phyloP scores from a whole-genome alignment of 2,113 vertebrate genomes.

The Bambusicola thoracicus region DNA sequence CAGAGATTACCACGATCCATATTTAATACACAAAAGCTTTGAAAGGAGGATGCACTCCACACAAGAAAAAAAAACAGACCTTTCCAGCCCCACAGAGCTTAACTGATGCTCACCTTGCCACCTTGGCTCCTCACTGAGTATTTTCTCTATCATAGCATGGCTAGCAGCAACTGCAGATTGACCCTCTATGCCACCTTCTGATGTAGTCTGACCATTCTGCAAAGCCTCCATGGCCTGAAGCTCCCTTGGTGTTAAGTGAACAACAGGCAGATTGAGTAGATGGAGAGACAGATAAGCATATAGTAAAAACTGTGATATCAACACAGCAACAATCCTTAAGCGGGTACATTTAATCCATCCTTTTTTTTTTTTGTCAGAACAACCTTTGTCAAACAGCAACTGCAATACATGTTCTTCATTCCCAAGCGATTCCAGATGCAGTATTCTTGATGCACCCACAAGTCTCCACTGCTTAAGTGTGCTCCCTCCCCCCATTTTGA shows the following conservation, averaged over 20 bases:
- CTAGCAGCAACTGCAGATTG: slow-evolving; percentile 94
- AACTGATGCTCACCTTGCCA: slow-evolving; percentile 88
- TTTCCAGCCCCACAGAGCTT: not conserved
- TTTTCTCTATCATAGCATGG: slow-evolving; percentile 97
- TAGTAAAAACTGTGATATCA: not conserved
- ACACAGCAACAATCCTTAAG: not conserved
- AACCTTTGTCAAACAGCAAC: not conserved
- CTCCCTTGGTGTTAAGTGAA: slow-evolving; percentile 81
- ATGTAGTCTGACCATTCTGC: slow-evolving; percentile 86
- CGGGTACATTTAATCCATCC: not conserved
- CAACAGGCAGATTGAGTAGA: slow-evolving; percentile 14
- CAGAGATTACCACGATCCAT: not conserved
- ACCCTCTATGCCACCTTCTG: slow-evolving; percentile 89
- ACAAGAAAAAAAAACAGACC: not conserved
- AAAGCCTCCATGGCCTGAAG: slow-evolving; percentile 93
- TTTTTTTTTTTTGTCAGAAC: not conserved
- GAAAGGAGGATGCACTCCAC: not conserved
- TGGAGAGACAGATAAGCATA: not conserved
- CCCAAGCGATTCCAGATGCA: not conserved
- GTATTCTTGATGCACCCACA: not conserved
- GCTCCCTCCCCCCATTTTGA: not conserved
- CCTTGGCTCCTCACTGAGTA: slow-evolving; percentile 92
- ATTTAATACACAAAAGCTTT: not conserved
- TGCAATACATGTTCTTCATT: not conserved
- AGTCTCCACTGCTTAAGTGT: not conserved